Evolutionary conservation across 2,113 vertebrate species (phyloP), one percentile per base, ranked within the genome.

Genomic region (Perca schrenkii): DNA sequence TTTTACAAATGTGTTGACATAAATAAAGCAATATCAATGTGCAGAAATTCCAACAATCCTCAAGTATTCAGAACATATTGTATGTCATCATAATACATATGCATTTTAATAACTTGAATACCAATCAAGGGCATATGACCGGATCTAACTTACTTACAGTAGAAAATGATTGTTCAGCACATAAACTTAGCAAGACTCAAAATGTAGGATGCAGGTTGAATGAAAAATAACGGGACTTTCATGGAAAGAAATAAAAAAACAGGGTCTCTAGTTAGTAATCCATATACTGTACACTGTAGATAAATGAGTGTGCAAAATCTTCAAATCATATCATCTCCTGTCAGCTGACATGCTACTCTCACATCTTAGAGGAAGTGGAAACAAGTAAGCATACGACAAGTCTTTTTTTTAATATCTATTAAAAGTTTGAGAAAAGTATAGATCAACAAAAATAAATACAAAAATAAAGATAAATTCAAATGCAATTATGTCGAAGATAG

Each of bases 281-380:
- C 8, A 12, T n/a, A 17, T 5, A 10, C 22, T 66, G 62, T 15
- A 43, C 8, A 12, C 40, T 43, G 16, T 12, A 15, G n/a, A 47
- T 22, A 4, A 16, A 31, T 47, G 40, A 14, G 62, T 19, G 58
- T 34, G 58, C 17, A 6, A 8, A 22, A 34, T 0, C 16, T 43
- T 19, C 36, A 11, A 4, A 1, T 56, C 49, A 62, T 19, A 34
- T 16, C 21, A 66, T 68, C 10, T 2, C 49, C 40, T 28, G 65
- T 84, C 34, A 72, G 52, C 49, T 65, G 60, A 73, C 25, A 6
- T 4, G 10, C n/a, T 11, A 11, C 49, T 81, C 77, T 79, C 66
- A 71, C 21, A 63, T 31, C 36, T 3, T 21, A 67, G 50, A 75
- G 79, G 74, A 88, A 90, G 52, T 72, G 75, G 84, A 71, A 86